A percentile compares a stretch with the other conserved stretches of the same genome.
These are phyloP conservation scores for Hydraecia micacea DNA, from an alignment of 2,888 invertebrate species.

Conservation along the genomic window DNA sequence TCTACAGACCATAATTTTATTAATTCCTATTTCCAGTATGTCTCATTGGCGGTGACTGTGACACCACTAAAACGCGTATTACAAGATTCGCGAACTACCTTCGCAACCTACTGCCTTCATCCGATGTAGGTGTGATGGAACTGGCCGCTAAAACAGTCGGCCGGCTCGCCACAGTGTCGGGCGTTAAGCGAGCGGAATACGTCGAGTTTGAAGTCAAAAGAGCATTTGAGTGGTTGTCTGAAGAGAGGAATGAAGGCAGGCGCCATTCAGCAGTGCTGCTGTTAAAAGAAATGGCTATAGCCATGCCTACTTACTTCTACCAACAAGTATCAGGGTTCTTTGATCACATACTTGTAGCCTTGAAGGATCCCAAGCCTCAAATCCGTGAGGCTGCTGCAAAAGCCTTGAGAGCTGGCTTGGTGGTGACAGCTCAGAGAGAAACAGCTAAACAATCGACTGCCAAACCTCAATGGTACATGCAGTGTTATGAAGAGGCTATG, in stretches of 20 bases:
- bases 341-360: constrained; percentile 97
- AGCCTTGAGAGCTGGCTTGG: constrained; percentile 97
- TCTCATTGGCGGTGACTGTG: constrained; percentile 97
- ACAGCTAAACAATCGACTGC: constrained; percentile 97
- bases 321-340: constrained; percentile 98
- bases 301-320: constrained; percentile 99
- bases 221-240: constrained; percentile 98
- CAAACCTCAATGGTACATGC: constrained; percentile 97
- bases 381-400: constrained; percentile 98
- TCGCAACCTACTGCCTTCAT: constrained; percentile 96
- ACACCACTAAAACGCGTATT: constrained; percentile 96
- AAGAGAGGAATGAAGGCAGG: constrained; percentile 97
- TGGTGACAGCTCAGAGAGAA: constrained; percentile 98
- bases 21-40: constrained; percentile 92
- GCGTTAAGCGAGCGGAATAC: constrained; percentile 98
- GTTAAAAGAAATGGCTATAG: constrained; percentile 97
- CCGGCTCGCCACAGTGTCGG: constrained; percentile 96
- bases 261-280: constrained; percentile 98
- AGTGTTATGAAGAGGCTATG: constrained; percentile 97
- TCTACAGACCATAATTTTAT: not conserved
- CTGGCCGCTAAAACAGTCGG: constrained; percentile 98
- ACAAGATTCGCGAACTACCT: constrained; percentile 98
- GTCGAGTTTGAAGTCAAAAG: constrained; percentile 99
- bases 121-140: constrained; percentile 98
- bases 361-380: constrained; percentile 97